Evolutionary conservation across 2,797 vertebrate genomes (phyloP), one percentile per base, ranked within the genome.

Genomic region (Heliangelus exortis): DNA sequence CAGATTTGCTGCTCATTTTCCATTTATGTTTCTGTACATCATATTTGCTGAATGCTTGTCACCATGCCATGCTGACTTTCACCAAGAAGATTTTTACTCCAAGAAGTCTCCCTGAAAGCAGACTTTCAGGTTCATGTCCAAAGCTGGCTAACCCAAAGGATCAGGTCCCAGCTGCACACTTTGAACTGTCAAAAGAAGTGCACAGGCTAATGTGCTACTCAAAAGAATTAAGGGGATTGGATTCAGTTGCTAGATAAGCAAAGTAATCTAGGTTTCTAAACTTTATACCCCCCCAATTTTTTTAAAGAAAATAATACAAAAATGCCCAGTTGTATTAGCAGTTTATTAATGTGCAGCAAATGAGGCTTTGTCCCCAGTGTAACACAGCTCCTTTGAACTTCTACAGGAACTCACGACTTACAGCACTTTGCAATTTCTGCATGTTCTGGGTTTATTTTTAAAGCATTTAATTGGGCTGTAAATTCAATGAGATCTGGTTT

Each of bases 401-500:
- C 61, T 53, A 29, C 18, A 72, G 13, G n/a, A 86, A 21, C 18
- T 21, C 34, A 31, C 5, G 31, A 25, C 19, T 23, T 66, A 33
- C 47, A 73, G 55, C 55, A 34, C 20, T 81, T 69, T 11, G 26
- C 21, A 12, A 67, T 71, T 84, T 84, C 53, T 28, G 19, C 31
- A 4, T 8, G 5, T n/a, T 22, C 21, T 14, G 13, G 3, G 1
- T 67, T 84, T 26, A 26, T 17, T 58, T 87, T 73, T 47, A 89
- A 90, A 81, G 53, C 20, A 15, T 66, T 55, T n/a, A 31, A 79
- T 87, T 77, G 21, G n/a, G 72, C 43, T 31, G 20, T 61, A 48
- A 83, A 51, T 80, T 91, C 47, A 43, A 39, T 20, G 28, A 67
- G 29, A 75, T 54, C 16, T 85, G 87, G 54, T 31, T 90, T 92